Evolutionary conservation across 2,113 vertebrate genomes (phyloP).

Genomic region (Andinoacara biseriatus): DNA sequence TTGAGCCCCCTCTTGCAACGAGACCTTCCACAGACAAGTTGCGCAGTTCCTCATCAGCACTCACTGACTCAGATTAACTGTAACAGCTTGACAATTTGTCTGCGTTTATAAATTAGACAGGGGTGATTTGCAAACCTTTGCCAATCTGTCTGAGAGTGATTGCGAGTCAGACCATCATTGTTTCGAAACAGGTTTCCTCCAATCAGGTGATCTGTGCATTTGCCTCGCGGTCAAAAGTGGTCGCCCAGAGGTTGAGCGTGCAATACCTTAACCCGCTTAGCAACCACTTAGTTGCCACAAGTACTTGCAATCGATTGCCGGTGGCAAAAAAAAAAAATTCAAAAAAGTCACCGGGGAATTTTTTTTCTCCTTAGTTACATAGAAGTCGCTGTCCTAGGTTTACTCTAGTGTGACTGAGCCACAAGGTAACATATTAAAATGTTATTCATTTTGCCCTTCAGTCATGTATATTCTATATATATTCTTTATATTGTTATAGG

Average conservation of each 20-base stretch:
- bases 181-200: neutral
- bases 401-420: neutral
- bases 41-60: too few relatives aligned
- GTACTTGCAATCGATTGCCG: neutral
- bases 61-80: neutral
- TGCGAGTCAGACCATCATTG: neutral
- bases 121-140: too few relatives aligned
- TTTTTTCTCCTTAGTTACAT: too few relatives aligned
- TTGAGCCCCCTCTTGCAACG: too few relatives aligned
- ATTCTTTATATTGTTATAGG: neutral
- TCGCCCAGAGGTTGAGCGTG: neutral
- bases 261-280: neutral
- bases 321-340: neutral
- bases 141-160: too few relatives aligned
- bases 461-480: neutral
- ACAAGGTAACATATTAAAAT: neutral
- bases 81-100: neutral
- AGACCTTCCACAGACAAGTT: too few relatives aligned
- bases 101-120: too few relatives aligned
- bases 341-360: neutral
- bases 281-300: neutral
- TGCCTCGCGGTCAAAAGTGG: neutral
- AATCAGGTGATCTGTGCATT: neutral
- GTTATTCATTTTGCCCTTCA: neutral
- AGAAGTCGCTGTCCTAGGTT: too few relatives aligned